Percentiles rank a stretch among this genome's conserved stretches.
Conservation (phyloP, 2,888 invertebrate genomes). For the Pristionchus japonicus region DNA sequence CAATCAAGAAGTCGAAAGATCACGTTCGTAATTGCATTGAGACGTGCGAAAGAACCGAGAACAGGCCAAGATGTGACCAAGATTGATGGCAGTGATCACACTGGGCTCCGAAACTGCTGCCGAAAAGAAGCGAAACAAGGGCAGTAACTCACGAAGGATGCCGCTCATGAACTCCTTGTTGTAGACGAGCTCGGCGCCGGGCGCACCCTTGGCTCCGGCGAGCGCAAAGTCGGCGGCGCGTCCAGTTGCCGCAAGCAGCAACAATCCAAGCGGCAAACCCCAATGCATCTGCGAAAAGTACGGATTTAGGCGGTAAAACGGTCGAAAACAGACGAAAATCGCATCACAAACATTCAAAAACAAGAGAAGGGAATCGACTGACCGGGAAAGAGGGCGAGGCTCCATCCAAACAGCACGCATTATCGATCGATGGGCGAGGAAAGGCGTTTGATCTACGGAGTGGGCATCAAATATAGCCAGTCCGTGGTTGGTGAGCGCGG, state of each 20-base stretch:
- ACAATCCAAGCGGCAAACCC: slow-evolving; percentile 11
- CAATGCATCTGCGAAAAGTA: background rate
- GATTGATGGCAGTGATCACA: no score
- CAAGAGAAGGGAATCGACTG: background rate
- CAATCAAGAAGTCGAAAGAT: background rate
- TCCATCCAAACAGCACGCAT: background rate
- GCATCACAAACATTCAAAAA: background rate
- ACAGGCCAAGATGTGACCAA: no score
- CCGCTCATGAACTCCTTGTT: slow-evolving; percentile 42
- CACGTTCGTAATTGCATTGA: no score
- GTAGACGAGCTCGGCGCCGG: background rate
- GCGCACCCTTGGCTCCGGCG: background rate
- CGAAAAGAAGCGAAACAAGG: background rate
- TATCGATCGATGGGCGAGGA: slow-evolving; percentile 1
- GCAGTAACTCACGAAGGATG: slow-evolving; percentile 6
- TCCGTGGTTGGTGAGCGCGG: no score
- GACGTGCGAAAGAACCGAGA: no score
- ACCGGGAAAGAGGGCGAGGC: background rate
- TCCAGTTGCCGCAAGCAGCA: background rate
- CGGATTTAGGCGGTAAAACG: background rate
- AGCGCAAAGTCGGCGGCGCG: background rate
- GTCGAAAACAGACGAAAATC: background rate
- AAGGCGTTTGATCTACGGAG: background rate
- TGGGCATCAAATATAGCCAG: no score
- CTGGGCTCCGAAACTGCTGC: no score